Evolutionary conservation across 1,140 invertebrate genomes (phyloP).

Genomic region (Rhyacophila brunnea): DNA sequence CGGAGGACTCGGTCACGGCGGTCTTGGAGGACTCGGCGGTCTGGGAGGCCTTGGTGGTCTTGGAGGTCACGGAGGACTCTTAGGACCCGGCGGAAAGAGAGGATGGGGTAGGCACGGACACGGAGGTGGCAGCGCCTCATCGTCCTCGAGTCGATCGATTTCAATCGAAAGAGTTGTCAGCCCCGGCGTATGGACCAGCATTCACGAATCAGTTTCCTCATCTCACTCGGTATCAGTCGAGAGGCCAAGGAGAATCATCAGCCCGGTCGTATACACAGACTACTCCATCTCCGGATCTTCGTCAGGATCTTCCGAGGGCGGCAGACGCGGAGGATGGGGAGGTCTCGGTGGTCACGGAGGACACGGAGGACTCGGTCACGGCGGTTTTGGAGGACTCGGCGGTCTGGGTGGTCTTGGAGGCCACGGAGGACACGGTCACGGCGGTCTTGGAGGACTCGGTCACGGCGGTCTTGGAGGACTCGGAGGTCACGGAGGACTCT

Average conservation of each 20-base stretch:
- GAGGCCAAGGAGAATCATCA: background rate
- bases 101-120: background rate
- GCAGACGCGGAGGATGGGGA: background rate
- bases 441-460: background rate
- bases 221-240: background rate
- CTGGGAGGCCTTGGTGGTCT: background rate
- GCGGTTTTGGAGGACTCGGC: constrained; percentile 1
- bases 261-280: background rate
- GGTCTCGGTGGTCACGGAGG: background rate
- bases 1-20: too few relatives aligned
- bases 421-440: background rate
- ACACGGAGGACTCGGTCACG: background rate
- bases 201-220: background rate
- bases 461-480: background rate
- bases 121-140: background rate
- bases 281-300: background rate
- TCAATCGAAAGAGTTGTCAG: constrained; percentile 1
- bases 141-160: background rate
- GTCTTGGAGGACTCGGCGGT: too few relatives aligned
- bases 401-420: background rate
- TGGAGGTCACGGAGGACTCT: background rate
- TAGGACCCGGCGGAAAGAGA: background rate
- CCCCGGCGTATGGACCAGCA: background rate
- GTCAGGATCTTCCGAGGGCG: background rate
- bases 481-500: background rate